These are phyloP conservation scores for Choristoneura fumiferana DNA, from an alignment of 1,140 invertebrate species.

Conservation along the genomic window DNA sequence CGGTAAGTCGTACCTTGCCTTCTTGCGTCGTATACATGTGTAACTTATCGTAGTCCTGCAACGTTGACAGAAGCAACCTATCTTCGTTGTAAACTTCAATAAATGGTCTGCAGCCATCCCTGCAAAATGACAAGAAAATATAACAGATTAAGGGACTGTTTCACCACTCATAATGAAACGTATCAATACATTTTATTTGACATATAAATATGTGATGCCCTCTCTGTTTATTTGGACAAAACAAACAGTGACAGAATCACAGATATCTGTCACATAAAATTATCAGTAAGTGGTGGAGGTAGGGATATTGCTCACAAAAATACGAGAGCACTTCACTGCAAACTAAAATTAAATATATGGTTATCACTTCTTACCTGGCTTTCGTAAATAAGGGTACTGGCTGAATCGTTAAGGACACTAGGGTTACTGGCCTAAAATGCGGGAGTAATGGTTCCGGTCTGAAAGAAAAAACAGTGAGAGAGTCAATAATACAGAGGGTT, in stretches of 20 bases:
- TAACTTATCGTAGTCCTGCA: conserved; percentile 94
- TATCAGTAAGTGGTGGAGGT: too few species aligned
- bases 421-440: conserved; percentile 87
- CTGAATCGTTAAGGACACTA: conserved; percentile 88
- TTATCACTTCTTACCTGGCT: conserved; percentile 80
- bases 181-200: too few species aligned
- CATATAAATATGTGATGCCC: too few species aligned
- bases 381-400: conserved; percentile 96
- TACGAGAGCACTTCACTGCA: too few species aligned
- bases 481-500: too few species aligned
- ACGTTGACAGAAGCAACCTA: conserved; percentile 88
- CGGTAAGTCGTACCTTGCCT: conserved; percentile 88
- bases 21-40: conserved; percentile 87
- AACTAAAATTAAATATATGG: too few species aligned
- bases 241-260: too few species aligned
- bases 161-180: too few species aligned
- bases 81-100: conserved; percentile 95
- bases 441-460: conserved; percentile 80
- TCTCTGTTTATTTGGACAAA: too few species aligned
- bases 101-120: conserved; percentile 96
- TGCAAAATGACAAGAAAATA: conserved; percentile 45
- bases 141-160: too few species aligned
- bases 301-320: too few species aligned
- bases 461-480: conserved; percentile 32
- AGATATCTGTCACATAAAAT: too few species aligned